These are phyloP conservation scores for Lithophane socia DNA, from an alignment of 2,888 invertebrate species.

Conservation along the genomic window DNA sequence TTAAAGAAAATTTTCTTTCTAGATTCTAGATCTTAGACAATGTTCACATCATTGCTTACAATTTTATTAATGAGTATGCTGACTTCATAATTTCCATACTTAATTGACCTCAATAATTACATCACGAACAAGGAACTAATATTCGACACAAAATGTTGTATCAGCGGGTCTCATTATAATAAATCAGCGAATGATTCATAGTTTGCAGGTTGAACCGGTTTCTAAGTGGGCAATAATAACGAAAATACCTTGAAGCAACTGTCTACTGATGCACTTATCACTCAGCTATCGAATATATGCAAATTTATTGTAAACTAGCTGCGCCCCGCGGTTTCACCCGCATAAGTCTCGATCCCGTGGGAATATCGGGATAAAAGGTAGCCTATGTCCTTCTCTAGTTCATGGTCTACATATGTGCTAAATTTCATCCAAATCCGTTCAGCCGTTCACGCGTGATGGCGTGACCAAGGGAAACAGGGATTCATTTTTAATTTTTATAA, in stretches of 20 bases:
- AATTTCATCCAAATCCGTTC: no score
- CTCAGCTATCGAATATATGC: constrained; percentile 54
- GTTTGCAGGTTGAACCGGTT: constrained; percentile 50
- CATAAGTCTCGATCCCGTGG: no score
- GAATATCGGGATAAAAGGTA: no score
- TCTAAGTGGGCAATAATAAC: constrained; percentile 52
- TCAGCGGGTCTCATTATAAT: constrained; percentile 42
- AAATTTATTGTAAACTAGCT: constrained; percentile 38
- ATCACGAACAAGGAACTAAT: constrained; percentile 47
- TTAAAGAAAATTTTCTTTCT: not conserved
- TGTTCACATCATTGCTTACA: constrained; percentile 19
- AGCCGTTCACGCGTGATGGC: no score
- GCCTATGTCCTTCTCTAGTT: no score
- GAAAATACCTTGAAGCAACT: constrained; percentile 55
- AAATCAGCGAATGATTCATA: constrained; percentile 57
- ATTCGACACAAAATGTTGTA: constrained; percentile 31
- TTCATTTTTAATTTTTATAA: no score
- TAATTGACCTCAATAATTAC: constrained; percentile 45
- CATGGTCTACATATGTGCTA: no score
- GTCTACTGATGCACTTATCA: constrained; percentile 56
- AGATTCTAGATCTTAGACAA: not conserved
- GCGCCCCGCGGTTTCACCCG: no score
- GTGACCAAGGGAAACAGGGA: no score
- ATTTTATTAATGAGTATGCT: constrained; percentile 19
- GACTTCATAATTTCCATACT: constrained; percentile 40